Conservation (phyloP, 2,797 vertebrate genomes). For the Echiichthys vipera region DNA sequence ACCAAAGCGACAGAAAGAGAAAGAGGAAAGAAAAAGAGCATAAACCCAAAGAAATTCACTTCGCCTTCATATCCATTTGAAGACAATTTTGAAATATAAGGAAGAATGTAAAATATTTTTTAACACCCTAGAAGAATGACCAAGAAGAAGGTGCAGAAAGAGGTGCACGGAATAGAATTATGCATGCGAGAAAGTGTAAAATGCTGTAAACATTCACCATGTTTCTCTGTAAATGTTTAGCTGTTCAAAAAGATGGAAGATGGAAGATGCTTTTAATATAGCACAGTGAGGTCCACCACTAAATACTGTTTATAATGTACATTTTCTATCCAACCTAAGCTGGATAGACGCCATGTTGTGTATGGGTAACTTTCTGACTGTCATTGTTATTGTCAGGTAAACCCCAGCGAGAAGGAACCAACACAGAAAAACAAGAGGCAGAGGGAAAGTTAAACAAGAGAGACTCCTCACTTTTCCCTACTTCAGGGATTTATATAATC, state of each 20-base stretch:
- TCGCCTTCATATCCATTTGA: constrained; percentile 27
- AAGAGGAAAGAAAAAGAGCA: constrained; percentile 45
- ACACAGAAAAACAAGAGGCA: constrained; percentile 5
- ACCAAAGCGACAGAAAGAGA: constrained; percentile 36
- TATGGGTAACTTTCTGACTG: neutral
- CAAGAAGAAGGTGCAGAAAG: constrained; percentile 16
- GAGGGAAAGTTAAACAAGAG: constrained; percentile 5
- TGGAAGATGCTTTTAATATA: constrained; percentile 14
- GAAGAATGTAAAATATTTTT: constrained; percentile 1
- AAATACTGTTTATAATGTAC: constrained; percentile 2
- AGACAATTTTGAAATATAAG: neutral
- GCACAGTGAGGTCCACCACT: neutral
- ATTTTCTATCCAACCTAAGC: constrained; percentile 12
- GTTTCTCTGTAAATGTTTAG: constrained; percentile 6
- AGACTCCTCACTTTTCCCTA: neutral
- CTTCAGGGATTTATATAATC: neutral
- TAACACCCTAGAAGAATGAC: constrained; percentile 13
- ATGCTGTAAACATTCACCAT: neutral
- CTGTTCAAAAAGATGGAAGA: neutral
- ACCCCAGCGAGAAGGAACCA: constrained; percentile 27
- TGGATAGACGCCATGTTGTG: neutral
- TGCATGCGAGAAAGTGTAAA: constrained; percentile 15
- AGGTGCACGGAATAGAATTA: constrained; percentile 3
- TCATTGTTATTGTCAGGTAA: constrained; percentile 6
- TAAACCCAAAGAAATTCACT: constrained; percentile 55